Evolutionary conservation across 1,140 invertebrate genomes (phyloP).

Genomic region (Nasonia longicornis): DNA sequence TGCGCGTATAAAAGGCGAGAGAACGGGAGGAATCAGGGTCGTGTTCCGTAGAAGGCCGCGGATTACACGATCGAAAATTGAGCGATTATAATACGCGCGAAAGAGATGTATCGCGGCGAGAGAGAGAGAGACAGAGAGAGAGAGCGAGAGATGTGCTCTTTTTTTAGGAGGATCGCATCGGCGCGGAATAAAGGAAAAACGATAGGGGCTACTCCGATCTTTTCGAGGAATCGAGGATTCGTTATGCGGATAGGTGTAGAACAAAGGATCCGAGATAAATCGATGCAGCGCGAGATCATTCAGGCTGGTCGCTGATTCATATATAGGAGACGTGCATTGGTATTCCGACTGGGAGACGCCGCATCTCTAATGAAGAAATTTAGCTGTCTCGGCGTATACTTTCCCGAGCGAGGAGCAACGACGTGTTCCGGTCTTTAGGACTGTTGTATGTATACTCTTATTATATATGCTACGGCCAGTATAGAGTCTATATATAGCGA

Average conservation of each 20-base stretch:
- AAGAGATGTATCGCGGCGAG: background rate
- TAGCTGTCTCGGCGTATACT: conserved; percentile 11
- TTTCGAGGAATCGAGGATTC: background rate
- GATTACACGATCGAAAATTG: conserved; percentile 18
- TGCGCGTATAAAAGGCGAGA: background rate
- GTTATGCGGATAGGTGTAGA: background rate
- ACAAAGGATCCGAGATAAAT: background rate
- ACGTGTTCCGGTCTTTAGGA: background rate
- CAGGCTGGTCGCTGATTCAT: background rate
- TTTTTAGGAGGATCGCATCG: too few relatives aligned
- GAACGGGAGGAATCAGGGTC: background rate
- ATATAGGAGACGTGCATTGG: background rate
- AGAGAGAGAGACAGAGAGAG: too few relatives aligned
- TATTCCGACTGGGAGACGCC: background rate
- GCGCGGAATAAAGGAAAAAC: background rate
- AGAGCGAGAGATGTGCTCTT: background rate
- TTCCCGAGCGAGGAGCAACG: background rate
- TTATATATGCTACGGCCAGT: background rate
- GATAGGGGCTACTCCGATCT: too few relatives aligned
- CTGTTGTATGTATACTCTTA: background rate
- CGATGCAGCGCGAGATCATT: background rate
- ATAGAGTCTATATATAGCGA: background rate
- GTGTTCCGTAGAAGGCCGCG: background rate
- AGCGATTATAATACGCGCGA: background rate
- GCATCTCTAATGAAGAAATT: conserved; percentile 21